Percentiles rank a stretch among this genome's conserved stretches.
Evolutionary conservation across 2,888 invertebrate species (phyloP).

Genomic region (Leptinotarsa rubiginosa): DNA sequence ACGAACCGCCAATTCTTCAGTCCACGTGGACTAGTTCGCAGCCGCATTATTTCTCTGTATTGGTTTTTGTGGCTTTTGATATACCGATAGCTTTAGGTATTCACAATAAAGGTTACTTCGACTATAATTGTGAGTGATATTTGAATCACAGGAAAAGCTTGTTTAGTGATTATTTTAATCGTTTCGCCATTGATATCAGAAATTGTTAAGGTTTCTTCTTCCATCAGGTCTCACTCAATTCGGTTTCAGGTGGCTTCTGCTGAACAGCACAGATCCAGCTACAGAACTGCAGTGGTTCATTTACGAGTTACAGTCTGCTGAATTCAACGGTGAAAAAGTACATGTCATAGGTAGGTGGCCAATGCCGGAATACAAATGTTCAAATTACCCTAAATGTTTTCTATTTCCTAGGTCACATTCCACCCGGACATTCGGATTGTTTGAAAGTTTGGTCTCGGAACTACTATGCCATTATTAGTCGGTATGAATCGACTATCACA

Average conservation of each 20-base stretch:
- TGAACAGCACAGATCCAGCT: constrained; percentile 96
- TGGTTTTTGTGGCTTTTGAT: too few species aligned
- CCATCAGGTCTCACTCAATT: neutral
- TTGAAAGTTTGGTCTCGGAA: constrained; percentile 96
- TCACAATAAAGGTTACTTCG: too few species aligned
- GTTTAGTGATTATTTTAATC: too few species aligned
- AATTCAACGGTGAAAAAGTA: constrained; percentile 93
- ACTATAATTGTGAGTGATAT: too few species aligned
- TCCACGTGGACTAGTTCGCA: too few species aligned
- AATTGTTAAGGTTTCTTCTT: neutral
- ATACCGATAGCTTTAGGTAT: too few species aligned
- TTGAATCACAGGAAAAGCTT: too few species aligned
- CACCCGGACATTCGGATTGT: constrained; percentile 93
- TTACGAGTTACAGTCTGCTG: constrained; percentile 92
- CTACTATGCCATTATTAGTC: constrained; percentile 87
- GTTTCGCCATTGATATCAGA: neutral
- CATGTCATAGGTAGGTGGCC: constrained; percentile 82
- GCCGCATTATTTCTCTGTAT: too few species aligned
- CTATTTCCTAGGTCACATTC: constrained; percentile 80
- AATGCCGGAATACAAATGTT: neutral
- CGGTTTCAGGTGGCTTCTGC: constrained; percentile 79
- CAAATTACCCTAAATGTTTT: neutral
- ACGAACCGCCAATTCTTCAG: too few species aligned
- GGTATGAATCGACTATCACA: constrained; percentile 89
- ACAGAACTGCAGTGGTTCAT: constrained; percentile 96